These are phyloP conservation scores for Acropora yongei DNA, from an alignment of 64 coral and sea anemone genomes.

Conservation along the genomic window DNA sequence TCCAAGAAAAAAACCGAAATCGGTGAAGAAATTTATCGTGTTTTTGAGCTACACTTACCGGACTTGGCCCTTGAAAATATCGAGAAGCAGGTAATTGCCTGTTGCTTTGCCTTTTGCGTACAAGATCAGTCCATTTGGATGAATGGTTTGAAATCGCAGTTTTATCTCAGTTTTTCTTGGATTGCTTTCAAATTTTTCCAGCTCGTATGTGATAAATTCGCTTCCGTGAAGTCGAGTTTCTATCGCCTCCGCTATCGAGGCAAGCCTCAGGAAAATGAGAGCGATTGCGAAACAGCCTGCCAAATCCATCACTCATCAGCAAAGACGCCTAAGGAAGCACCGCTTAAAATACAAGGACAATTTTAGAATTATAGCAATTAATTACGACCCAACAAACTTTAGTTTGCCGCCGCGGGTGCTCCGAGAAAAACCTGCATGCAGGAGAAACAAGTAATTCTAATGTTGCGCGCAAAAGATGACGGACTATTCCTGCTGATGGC, in stretches of 20 bases:
- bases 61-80: constrained; percentile 15
- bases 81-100: background rate
- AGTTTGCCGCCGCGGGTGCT: constrained; percentile 24
- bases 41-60: constrained; percentile 7
- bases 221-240: background rate
- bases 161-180: constrained; percentile 1
- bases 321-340: background rate
- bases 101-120: background rate
- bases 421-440: background rate
- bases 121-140: constrained; percentile 50
- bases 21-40: no score
- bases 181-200: background rate
- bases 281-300: background rate
- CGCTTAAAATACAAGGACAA: background rate
- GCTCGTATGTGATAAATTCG: constrained; percentile 3
- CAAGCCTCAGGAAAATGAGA: background rate
- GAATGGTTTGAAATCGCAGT: constrained; percentile 63
- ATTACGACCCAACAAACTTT: constrained; percentile 50
- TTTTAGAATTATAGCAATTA: background rate
- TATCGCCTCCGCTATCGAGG: background rate
- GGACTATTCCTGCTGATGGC: background rate
- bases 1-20: no score
- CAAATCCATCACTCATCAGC: background rate
- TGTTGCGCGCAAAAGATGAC: constrained; percentile 7
- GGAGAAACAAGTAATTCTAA: constrained; percentile 2